Conservation (phyloP, 1,140 invertebrate genomes). For the Nasonia vitripennis region DNA sequence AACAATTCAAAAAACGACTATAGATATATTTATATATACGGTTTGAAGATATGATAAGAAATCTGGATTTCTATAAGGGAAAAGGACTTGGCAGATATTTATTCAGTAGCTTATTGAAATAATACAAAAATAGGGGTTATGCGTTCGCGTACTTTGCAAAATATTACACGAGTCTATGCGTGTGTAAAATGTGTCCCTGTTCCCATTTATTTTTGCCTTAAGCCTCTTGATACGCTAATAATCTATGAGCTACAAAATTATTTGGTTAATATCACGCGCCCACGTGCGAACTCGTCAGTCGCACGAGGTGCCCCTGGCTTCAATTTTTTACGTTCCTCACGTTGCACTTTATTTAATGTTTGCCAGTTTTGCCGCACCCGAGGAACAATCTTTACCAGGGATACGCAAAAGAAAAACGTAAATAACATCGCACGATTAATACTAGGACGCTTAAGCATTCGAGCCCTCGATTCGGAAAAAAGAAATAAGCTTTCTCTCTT, state of each 20-base stretch:
- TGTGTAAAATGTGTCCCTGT: slow-evolving; percentile 45
- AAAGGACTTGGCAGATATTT: slow-evolving; percentile 22
- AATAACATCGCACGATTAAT: slow-evolving; percentile 46
- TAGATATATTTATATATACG: slow-evolving; percentile 25
- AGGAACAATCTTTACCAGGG: slow-evolving; percentile 11
- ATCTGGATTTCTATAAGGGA: slow-evolving; percentile 7
- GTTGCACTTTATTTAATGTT: not conserved
- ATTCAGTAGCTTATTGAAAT: slow-evolving; percentile 44
- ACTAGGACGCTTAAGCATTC: slow-evolving; percentile 44
- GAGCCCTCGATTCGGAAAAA: slow-evolving; percentile 20
- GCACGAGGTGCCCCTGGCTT: slow-evolving; percentile 32
- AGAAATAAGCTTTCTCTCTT: slow-evolving; percentile 6
- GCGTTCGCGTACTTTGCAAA: slow-evolving; percentile 35
- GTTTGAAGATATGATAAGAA: slow-evolving; percentile 18
- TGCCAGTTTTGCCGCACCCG: not conserved
- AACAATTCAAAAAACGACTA: slow-evolving; percentile 32
- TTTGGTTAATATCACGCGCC: slow-evolving; percentile 53
- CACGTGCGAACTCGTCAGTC: slow-evolving; percentile 10
- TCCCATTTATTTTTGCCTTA: slow-evolving; percentile 33
- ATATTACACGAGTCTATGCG: slow-evolving; percentile 47
- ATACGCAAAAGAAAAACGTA: slow-evolving; percentile 36
- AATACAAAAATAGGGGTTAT: slow-evolving; percentile 50
- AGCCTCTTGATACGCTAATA: slow-evolving; percentile 47
- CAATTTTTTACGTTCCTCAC: slow-evolving; percentile 16
- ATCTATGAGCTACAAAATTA: slow-evolving; percentile 48